phyloP scores from a whole-genome alignment of 1,140 invertebrate genomes.

The Zaprionus capensis region DNA sequence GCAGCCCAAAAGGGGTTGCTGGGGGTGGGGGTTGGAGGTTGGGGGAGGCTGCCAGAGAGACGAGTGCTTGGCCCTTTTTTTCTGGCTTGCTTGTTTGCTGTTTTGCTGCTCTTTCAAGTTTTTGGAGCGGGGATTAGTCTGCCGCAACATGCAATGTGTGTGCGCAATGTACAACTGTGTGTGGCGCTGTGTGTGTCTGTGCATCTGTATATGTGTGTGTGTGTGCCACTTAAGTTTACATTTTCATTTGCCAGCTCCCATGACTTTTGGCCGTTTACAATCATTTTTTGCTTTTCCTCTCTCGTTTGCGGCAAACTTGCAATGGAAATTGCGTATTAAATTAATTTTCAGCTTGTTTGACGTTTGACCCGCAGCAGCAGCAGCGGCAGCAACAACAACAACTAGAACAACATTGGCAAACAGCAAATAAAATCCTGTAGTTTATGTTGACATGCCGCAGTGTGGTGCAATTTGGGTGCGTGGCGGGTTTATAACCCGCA shows the following conservation, averaged over 20 bases:
- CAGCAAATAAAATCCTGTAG: slow-evolving; percentile 71
- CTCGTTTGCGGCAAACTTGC: slow-evolving; percentile 40
- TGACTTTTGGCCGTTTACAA: slow-evolving; percentile 80
- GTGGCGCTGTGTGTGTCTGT: slow-evolving; percentile 26
- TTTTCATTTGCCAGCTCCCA: slow-evolving; percentile 78
- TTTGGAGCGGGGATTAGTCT: slow-evolving; percentile 18
- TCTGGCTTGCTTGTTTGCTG: slow-evolving; percentile 64
- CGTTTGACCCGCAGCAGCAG: slow-evolving; percentile 61
- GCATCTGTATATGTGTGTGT: slow-evolving; percentile 43
- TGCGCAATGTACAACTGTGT: background rate
- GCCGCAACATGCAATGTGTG: background rate
- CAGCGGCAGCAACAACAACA: slow-evolving; percentile 19
- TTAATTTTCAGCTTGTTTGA: slow-evolving; percentile 81
- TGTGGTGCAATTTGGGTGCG: slow-evolving; percentile 51
- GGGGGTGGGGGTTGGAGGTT: no score
- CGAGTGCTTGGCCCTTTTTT: slow-evolving; percentile 66
- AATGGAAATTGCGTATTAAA: slow-evolving; percentile 77
- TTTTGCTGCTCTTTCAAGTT: slow-evolving; percentile 58
- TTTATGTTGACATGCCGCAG: slow-evolving; percentile 72
- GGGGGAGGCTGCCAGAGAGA: slow-evolving; percentile 29
- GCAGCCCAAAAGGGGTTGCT: background rate
- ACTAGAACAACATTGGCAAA: slow-evolving; percentile 47
- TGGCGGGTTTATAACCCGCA: slow-evolving; percentile 43
- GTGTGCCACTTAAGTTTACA: slow-evolving; percentile 79
- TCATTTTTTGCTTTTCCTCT: slow-evolving; percentile 49